Evolutionary conservation across 2,888 invertebrate genomes (phyloP), one percentile per base, ranked within the genome.

Genomic region (Pterobdella sp.): DNA sequence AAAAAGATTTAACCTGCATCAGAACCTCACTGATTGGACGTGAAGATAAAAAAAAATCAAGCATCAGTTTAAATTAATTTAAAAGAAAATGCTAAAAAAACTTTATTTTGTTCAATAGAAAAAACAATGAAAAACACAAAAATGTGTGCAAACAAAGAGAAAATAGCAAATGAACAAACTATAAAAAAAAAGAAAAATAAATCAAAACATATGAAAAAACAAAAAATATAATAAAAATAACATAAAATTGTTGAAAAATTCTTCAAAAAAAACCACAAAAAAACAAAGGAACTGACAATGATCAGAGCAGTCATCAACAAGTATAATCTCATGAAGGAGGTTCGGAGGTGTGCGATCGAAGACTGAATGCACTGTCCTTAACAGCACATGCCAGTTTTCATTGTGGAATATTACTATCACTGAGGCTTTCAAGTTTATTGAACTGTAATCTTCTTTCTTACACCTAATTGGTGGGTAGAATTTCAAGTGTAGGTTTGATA

Each of bases 351-450:
- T 95, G 77, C 94, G 87, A 82, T 98, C 95, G 72, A 98, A 85
- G 22, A 98, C 93, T 4, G 94, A 94, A 85, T 96, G 95, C 0
- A 97, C 94, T 0, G 97, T 96, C 72, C 97, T 87, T 74, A 97
- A 85, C 35, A 98, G 87, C 22, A 96, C 94, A 0, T 94, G 93
- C 96, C 97, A 98, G 0, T 97, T 97, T 86, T 98, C 98, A 84
- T 98, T 98, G 87, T 98, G 97, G 77, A 84, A 84, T 76, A 83
- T 83, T 68, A 84, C 80, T 29, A 84, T 81, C 2, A 84, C 82
- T 68, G 81, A 81, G 10, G 84, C 83, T 74, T 83, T 82, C 0
- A 83, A 82, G n/a, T 83, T 76, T 14, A 79, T 77, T 3, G 77
- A 76, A n/a, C 77, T 77, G 77, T 83, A 83, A 49, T 79, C 78